These are phyloP conservation scores for Ophraella communa DNA, from an alignment of 2,888 invertebrate genomes.

Conservation along the genomic window DNA sequence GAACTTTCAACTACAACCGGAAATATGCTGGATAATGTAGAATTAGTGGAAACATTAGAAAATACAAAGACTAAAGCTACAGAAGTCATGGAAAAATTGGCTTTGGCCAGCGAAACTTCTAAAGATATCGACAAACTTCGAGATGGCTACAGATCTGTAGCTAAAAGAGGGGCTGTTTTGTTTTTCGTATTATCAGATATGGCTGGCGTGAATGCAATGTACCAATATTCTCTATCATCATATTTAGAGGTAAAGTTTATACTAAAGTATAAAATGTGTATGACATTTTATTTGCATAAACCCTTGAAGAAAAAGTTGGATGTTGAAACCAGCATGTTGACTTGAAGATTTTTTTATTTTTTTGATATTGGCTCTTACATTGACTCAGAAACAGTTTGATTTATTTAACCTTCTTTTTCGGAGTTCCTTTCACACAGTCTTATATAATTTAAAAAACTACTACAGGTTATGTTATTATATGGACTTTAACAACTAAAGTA, in stretches of 20 bases:
- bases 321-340: too few species aligned
- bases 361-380: too few species aligned
- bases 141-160: constrained; percentile 85
- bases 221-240: constrained; percentile 87
- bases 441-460: too few species aligned
- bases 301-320: too few species aligned
- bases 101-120: constrained; percentile 76
- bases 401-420: too few species aligned
- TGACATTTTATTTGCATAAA: too few species aligned
- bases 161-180: constrained; percentile 85
- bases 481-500: too few species aligned
- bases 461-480: too few species aligned
- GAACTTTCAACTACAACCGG: constrained; percentile 87
- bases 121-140: constrained; percentile 82
- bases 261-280: too few species aligned
- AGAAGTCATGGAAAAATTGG: constrained; percentile 83
- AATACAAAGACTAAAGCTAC: constrained; percentile 87
- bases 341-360: too few species aligned
- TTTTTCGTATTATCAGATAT: constrained; percentile 92
- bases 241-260: constrained; percentile 80
- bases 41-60: constrained; percentile 83
- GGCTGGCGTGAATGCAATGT: constrained; percentile 89
- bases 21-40: constrained; percentile 92
- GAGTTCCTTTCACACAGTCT: too few species aligned
- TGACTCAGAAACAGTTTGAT: too few species aligned